Percentiles rank a stretch among this genome's conserved stretches.
Evolutionary conservation across 2,888 invertebrate genomes (phyloP).

Genomic region (Anoplius nigerrimus): DNA sequence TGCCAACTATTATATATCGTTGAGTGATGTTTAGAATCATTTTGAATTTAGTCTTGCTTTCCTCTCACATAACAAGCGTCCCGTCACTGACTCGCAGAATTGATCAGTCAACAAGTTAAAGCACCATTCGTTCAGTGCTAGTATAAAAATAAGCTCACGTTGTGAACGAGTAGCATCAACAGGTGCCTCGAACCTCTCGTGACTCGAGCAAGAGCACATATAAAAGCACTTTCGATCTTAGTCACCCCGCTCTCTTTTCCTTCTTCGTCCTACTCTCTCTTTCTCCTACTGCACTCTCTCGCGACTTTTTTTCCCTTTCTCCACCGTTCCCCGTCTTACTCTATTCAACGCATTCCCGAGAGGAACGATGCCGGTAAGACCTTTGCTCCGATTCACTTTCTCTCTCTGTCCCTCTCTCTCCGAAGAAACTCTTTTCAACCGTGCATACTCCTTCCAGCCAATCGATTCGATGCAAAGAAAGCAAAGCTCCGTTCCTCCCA

Average conservation of each 20-base stretch:
- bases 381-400: conserved; percentile 49
- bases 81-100: no score
- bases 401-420: conserved; percentile 44
- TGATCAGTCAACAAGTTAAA: no score
- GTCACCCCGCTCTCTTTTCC: conserved; percentile 20
- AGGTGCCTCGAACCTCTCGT: conserved; percentile 31
- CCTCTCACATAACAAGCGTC: no score
- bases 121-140: not conserved
- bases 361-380: conserved; percentile 36
- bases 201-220: not conserved
- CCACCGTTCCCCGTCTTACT: no score
- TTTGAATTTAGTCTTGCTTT: no score
- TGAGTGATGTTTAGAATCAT: no score
- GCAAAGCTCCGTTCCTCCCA: no score
- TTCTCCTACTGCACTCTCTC: conserved; percentile 33
- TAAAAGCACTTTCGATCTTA: conserved; percentile 44
- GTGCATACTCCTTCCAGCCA: no score
- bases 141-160: not conserved
- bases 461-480: no score
- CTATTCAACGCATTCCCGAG: not conserved
- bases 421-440: conserved; percentile 28
- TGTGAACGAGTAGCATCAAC: conserved; percentile 20
- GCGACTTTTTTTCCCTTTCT: conserved; percentile 2
- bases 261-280: conserved; percentile 18
- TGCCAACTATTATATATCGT: no score